A percentile compares a stretch with the other conserved stretches of the same genome.
phyloP scores from a whole-genome alignment of 2,797 vertebrate species.

The Meda fulgida region DNA sequence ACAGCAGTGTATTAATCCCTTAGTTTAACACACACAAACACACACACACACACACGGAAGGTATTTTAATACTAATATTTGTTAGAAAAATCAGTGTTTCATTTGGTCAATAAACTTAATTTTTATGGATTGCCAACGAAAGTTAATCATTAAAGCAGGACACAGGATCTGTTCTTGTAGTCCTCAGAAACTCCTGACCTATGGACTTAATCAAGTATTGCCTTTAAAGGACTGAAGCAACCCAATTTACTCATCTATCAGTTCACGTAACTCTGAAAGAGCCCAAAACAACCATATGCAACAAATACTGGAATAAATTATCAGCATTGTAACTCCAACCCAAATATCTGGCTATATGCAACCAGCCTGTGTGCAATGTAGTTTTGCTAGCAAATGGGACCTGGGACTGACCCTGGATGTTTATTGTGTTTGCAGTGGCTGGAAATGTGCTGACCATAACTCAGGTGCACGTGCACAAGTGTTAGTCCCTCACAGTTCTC shows the following conservation, averaged over 20 bases:
- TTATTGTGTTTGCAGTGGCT: slow-evolving; percentile 71
- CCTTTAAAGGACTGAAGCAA: slow-evolving; percentile 15
- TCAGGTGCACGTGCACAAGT: not conserved
- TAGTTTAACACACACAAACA: too few relatives aligned
- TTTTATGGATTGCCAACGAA: not conserved
- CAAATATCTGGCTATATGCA: not conserved
- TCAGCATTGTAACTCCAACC: slow-evolving; percentile 35
- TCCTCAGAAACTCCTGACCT: slow-evolving; percentile 29
- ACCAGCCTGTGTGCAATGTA: slow-evolving; percentile 3
- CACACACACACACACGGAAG: too few relatives aligned
- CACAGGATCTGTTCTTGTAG: not conserved
- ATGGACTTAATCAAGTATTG: slow-evolving; percentile 32
- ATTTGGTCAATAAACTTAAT: not conserved
- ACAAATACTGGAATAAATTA: slow-evolving; percentile 17
- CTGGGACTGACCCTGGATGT: slow-evolving; percentile 58
- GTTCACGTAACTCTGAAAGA: not conserved
- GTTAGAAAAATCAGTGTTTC: not conserved
- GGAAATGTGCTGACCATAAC: slow-evolving; percentile 71
- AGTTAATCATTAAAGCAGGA: slow-evolving; percentile 43
- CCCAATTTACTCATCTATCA: not conserved
- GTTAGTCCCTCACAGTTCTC: not conserved
- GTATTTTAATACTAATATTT: not conserved
- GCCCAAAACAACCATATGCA: not conserved
- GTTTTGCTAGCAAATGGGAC: slow-evolving; percentile 60
- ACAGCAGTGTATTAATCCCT: too few relatives aligned